Conservation (phyloP, 2,113 vertebrate genomes). For the Pungitius pungitius region DNA sequence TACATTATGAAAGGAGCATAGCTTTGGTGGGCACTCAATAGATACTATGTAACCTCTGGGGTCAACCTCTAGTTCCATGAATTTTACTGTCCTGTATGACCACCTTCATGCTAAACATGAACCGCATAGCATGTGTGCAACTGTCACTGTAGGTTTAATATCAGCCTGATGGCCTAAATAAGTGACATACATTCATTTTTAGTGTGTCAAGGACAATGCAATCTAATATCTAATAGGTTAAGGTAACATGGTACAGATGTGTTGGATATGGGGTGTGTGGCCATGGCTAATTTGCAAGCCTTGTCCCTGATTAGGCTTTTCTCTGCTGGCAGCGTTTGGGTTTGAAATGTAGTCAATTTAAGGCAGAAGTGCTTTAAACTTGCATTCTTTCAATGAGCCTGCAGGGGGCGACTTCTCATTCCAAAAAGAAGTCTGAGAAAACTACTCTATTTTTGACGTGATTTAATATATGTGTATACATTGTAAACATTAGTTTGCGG, state of each 20-base stretch:
- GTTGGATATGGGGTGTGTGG: neutral
- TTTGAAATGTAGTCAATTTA: too few species aligned
- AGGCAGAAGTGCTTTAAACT: too few species aligned
- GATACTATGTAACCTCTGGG: conserved; percentile 38
- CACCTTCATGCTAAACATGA: conserved; percentile 12
- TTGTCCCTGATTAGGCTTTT: neutral
- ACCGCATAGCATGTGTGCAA: conserved; percentile 5
- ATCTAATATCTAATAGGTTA: neutral
- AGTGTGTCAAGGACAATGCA: neutral
- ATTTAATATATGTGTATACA: too few species aligned
- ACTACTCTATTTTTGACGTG: too few species aligned
- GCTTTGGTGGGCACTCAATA: conserved; percentile 27
- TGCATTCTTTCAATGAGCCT: too few species aligned
- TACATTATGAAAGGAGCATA: conserved; percentile 30
- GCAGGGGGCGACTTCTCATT: too few species aligned
- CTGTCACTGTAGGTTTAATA: conserved; percentile 3
- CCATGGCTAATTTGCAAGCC: neutral
- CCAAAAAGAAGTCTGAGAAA: too few species aligned
- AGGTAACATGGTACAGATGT: neutral
- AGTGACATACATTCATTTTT: neutral
- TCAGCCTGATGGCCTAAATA: neutral
- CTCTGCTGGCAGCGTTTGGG: too few species aligned
- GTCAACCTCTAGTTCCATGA: conserved; percentile 20
- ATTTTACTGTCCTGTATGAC: conserved; percentile 32
- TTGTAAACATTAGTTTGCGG: too few species aligned